Percentiles rank a stretch among this genome's conserved stretches.
phyloP scores from a whole-genome alignment of 2,797 vertebrate species.

The Leucoraja ocellata region DNA sequence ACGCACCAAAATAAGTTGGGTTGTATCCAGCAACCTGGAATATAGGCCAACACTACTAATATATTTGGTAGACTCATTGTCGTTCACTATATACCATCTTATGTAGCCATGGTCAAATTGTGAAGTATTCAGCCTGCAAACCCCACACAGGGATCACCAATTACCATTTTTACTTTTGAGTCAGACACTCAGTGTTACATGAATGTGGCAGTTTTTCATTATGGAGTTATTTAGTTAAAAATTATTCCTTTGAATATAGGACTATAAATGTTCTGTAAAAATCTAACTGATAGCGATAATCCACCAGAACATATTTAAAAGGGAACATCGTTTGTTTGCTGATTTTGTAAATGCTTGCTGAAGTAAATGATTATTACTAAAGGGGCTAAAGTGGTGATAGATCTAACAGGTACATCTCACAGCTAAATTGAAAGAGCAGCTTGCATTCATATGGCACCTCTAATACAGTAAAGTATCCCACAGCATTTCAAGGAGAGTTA shows the following conservation, averaged over 20 bases:
- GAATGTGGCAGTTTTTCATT: conserved; percentile 29
- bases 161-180: not conserved
- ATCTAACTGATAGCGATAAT: not conserved
- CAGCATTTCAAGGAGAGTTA: not conserved
- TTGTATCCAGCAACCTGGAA: not conserved
- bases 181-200: not conserved
- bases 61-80: not conserved
- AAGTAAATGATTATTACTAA: not conserved
- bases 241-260: not conserved
- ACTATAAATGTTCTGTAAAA: not conserved
- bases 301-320: not conserved
- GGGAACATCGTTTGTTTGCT: not conserved
- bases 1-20: not conserved
- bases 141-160: not conserved
- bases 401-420: not conserved
- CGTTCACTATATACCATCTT: not conserved
- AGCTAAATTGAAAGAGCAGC: not conserved
- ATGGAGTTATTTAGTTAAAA: conserved; percentile 1
- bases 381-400: not conserved
- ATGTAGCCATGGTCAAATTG: not conserved
- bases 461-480: not conserved
- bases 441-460: not conserved
- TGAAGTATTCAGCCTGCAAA: not conserved
- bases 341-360: not conserved
- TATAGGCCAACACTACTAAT: not conserved